Base-by-base conservation (phyloP, 2,888 invertebrate genomes). In the Tinea trinotella region DNA sequence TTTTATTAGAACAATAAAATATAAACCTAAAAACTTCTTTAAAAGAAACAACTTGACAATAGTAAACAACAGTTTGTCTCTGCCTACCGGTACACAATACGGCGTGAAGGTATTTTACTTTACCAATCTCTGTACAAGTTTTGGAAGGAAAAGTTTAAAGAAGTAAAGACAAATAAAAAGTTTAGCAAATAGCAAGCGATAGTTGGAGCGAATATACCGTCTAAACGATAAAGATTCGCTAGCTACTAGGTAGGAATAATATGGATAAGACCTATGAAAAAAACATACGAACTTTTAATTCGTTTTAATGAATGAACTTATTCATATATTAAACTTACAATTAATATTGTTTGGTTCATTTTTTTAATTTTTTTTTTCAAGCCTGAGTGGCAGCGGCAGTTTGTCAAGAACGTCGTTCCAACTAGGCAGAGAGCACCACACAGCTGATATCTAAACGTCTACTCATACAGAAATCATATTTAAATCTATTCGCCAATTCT, bases 181-280 rank as follows among this genome's bases (percentile, higher is more conserved):
- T 53, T 36, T 20, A 53, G 36, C 34, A 40, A 53, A 53, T 53
- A 40, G 53, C 53, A 36, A 53, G 53, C 53, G 53, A 53, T 53
- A 53, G 35, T 52, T 34, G 18, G 13, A 17, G 19, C 36, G 19
- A 22, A 53, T 19, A 34, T 20, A 53, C 53, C n/a, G 18, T 15
- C 40, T 40, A 40, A 35, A 36, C 53, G 35, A 20, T 40, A 18
- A 20, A 34, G 53, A 53, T 53, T 53, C 18, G 40, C 15, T 4
- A 10, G 3, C n/a, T 48, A 48, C 17, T 12, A n/a, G 4, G 50
- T 2, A 24, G 24, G 50, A 24, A 50, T 50, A 20, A n/a, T 9
- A 20, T 50, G 50, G 50, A 50, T 50, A 24, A 22, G 40, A 7
- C 40, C 6, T 7, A 30, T 10, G 9, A 30, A 30, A 7, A 30